Evolutionary conservation across 2,113 vertebrate species (phyloP).

Genomic region (Capra hircus): DNA sequence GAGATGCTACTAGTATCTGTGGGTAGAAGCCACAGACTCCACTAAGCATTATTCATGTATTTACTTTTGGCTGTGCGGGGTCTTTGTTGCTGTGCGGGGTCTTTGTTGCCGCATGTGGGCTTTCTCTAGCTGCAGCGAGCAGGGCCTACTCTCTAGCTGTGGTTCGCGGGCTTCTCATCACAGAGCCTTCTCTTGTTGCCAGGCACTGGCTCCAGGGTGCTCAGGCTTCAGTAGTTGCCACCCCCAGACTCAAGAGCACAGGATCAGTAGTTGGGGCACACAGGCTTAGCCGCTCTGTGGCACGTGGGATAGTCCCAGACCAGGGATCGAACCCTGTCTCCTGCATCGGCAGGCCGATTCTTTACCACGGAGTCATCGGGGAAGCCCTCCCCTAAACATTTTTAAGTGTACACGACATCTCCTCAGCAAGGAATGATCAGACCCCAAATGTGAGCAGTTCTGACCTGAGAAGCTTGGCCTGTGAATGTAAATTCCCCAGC

Average conservation of each 20-base stretch:
- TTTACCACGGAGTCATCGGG: background rate
- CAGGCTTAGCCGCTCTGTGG: background rate
- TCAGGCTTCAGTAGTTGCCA: background rate
- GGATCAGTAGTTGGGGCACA: background rate
- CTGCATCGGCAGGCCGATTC: background rate
- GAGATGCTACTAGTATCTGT: background rate
- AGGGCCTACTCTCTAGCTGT: background rate
- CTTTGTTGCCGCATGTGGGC: background rate
- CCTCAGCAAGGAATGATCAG: background rate
- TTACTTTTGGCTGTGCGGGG: background rate
- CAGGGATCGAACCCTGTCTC: background rate
- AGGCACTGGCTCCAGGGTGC: background rate
- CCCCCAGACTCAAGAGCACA: background rate
- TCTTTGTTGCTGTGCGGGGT: background rate
- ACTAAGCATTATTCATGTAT: background rate
- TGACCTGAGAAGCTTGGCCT: background rate
- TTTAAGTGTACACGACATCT: background rate
- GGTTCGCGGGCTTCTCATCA: fast-evolving
- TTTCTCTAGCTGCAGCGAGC: background rate
- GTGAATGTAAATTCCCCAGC: background rate
- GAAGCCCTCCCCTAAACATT: background rate
- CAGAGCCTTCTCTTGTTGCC: background rate
- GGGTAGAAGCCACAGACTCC: background rate
- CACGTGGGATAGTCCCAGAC: background rate
- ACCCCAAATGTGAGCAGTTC: background rate